Evolutionary conservation across 2,888 invertebrate genomes (phyloP), one percentile per base, ranked within the genome.

Genomic region (Cylindroiulus punctatus): DNA sequence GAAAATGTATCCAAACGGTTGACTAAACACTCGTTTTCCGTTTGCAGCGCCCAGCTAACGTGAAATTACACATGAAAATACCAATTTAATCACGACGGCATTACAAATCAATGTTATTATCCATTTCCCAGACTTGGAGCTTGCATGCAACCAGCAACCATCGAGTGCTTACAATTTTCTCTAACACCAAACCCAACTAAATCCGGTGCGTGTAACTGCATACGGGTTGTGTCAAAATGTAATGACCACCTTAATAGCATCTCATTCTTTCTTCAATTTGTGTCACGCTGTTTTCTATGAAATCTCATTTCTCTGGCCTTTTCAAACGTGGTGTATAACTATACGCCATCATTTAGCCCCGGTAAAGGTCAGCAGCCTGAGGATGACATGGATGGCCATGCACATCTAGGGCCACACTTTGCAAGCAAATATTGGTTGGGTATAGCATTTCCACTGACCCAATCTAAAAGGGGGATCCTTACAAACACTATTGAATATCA

Each of bases 321-420:
- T 65, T 65, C 26, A 65, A 65, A 65, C 10, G n/a, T 65, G 65
- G 65, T 65, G 65, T 26, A 65, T 10, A n/a, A 22, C 26, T 65
- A 65, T n/a, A 65, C 65, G 65, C 65, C 65, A 65, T 22, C 26
- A 26, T 26, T 26, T 65, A 65, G 65, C n/a, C 65, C 65, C 22
- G 65, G 65, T 26, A 65, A 65, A 65, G 65, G 65, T 65, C 65
- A 65, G 65, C 65, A 65, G 65, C 65, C 65, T 65, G 65, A 22
- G 26, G 26, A 65, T 65, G 65, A 12, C 65, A 65, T 65, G n/a
- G 22, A 19, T 19, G 22, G 22, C 57, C 57, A n/a, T n/a, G n/a
- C n/a, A 19, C 57, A 19, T 52, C n/a, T n/a, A 57, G n/a, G 57
- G n/a, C 57, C 8, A 22, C 65, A 22, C 22, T 26, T 10, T 7